phyloP scores from a whole-genome alignment of 2,113 vertebrate species.

The Saguinus midas region DNA sequence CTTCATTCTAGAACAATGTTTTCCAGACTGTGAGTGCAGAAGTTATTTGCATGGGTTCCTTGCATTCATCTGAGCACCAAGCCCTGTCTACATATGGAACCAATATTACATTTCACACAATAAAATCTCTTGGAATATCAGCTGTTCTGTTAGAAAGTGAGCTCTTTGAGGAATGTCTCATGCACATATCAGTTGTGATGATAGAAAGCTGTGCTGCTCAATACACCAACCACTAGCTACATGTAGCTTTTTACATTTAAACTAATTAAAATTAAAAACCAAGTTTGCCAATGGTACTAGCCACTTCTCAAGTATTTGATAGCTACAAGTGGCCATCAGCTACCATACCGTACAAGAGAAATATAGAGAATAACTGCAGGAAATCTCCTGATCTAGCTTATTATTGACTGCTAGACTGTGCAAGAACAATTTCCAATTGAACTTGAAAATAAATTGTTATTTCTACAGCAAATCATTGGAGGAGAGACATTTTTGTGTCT shows the following conservation, averaged over 20 bases:
- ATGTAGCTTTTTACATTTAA: not conserved
- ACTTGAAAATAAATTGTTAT: constrained; percentile 13
- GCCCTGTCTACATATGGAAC: not conserved
- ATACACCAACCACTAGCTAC: not conserved
- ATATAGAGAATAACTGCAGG: not conserved
- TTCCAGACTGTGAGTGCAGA: not conserved
- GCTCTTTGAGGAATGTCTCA: not conserved
- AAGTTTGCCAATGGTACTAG: not conserved
- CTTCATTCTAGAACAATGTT: constrained; percentile 17
- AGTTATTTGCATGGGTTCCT: not conserved
- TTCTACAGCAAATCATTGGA: not conserved
- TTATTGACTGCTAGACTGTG: not conserved
- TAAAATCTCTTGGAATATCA: not conserved
- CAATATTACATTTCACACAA: not conserved
- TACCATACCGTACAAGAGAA: not conserved
- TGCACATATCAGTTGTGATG: not conserved
- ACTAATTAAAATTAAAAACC: not conserved
- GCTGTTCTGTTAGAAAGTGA: not conserved
- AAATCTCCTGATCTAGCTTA: not conserved
- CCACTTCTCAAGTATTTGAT: not conserved
- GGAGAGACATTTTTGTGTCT: not conserved
- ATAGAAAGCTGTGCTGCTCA: not conserved
- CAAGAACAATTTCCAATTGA: not conserved
- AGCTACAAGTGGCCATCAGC: not conserved
- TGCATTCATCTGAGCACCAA: not conserved